Evolutionary conservation across 1,140 invertebrate genomes (phyloP).

Genomic region (Vanessa atalanta): DNA sequence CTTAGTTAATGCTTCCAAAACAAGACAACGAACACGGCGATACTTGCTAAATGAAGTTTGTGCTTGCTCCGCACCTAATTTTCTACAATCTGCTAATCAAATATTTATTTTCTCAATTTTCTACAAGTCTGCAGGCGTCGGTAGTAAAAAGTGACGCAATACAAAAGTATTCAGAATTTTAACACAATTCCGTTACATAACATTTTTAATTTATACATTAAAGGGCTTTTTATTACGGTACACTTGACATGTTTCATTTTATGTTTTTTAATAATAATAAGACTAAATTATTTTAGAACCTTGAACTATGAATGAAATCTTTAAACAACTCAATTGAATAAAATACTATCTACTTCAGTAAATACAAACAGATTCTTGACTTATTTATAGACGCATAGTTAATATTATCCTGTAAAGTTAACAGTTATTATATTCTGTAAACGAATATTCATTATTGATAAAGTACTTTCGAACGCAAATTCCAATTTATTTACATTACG

Average conservation of each 20-base stretch:
- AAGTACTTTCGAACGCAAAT: conserved; percentile 32
- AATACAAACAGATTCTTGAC: neutral
- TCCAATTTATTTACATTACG: conserved; percentile 31
- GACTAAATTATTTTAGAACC: neutral
- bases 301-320: neutral
- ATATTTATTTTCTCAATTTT: conserved; percentile 39
- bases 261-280: too few relatives aligned
- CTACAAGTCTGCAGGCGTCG: conserved; percentile 14
- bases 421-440: conserved; percentile 11
- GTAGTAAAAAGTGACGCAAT: neutral
- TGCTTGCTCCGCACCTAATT: conserved; percentile 34
- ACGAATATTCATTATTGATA: conserved; percentile 28
- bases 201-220: neutral
- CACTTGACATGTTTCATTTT: too few relatives aligned
- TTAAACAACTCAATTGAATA: neutral
- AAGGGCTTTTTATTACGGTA: too few relatives aligned
- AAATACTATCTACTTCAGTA: neutral
- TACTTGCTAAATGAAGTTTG: conserved; percentile 45
- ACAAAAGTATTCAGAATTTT: neutral
- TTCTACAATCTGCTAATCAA: conserved; percentile 40
- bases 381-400: neutral
- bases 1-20: conserved; percentile 77
- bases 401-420: neutral
- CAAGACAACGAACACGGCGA: conserved; percentile 64
- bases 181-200: neutral